Evolutionary conservation across 2,888 invertebrate species (phyloP).

Genomic region (Melanostoma scalare): DNA sequence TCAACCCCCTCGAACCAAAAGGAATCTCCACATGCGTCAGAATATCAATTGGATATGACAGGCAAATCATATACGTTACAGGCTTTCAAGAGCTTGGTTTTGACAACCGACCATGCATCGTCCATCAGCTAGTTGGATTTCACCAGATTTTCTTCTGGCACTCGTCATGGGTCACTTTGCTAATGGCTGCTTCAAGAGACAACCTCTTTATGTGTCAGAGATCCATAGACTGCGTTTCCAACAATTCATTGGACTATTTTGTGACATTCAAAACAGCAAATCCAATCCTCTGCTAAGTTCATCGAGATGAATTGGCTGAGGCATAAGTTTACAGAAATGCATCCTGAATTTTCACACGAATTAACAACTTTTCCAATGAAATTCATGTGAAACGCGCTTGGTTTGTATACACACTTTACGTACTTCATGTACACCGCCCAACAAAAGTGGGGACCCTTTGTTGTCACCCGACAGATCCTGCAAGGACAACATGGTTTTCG

Average conservation of each 20-base stretch:
- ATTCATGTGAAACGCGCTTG: no score
- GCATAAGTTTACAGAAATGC: no score
- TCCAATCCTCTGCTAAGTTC: no score
- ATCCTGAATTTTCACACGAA: no score
- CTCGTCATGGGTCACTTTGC: slow-evolving; percentile 2
- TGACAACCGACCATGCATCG: slow-evolving; percentile 31
- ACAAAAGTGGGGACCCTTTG: slow-evolving; percentile 30
- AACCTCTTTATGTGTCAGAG: no score
- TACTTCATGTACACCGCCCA: slow-evolving; percentile 18
- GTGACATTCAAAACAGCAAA: no score
- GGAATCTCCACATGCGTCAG: slow-evolving; percentile 21
- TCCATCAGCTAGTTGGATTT: not conserved
- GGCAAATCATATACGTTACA: not conserved
- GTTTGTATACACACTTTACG: not conserved
- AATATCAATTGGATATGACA: slow-evolving; percentile 60
- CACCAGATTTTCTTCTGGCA: not conserved
- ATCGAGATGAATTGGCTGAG: no score
- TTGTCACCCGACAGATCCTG: slow-evolving; percentile 52
- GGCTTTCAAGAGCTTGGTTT: slow-evolving; percentile 16
- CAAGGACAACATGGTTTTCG: slow-evolving; percentile 37
- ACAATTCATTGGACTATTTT: no score
- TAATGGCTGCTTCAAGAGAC: no score
- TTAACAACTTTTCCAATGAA: no score
- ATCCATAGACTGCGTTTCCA: no score
- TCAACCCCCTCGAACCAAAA: not conserved